A percentile compares a stretch with the other conserved stretches of the same genome.
Evolutionary conservation across 2,797 vertebrate genomes (phyloP).

Genomic region (Astyanax mexicanus): DNA sequence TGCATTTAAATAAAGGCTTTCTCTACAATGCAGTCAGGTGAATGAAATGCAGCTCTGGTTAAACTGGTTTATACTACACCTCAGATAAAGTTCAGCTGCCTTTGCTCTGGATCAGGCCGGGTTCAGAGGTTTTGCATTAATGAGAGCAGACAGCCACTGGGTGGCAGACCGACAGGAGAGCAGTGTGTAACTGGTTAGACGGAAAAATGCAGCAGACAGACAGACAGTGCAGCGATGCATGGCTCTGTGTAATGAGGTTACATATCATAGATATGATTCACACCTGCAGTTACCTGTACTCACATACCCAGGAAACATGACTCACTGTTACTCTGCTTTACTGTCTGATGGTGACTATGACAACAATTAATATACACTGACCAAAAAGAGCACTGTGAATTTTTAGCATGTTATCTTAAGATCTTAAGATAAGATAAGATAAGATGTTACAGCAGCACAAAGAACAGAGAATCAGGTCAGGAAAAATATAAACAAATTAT

Average conservation of each 20-base stretch:
- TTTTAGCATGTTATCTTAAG: neutral
- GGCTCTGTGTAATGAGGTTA: neutral
- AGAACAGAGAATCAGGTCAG: too few relatives aligned
- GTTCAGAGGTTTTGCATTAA: neutral
- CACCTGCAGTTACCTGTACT: neutral
- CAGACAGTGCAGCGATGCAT: neutral
- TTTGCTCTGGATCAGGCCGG: too few relatives aligned
- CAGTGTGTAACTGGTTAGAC: neutral
- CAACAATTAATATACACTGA: neutral
- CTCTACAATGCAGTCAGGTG: too few relatives aligned
- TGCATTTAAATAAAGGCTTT: too few relatives aligned
- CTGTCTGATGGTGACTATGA: neutral
- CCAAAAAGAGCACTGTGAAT: neutral
- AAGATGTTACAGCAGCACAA: too few relatives aligned
- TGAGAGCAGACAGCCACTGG: slow-evolving; percentile 13
- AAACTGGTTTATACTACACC: too few relatives aligned
- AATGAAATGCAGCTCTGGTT: too few relatives aligned
- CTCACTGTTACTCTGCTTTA: neutral
- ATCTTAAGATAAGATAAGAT: too few relatives aligned
- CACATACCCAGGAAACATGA: slow-evolving; percentile 11
- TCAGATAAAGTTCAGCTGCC: too few relatives aligned
- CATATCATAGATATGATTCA: neutral
- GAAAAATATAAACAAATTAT: too few relatives aligned
- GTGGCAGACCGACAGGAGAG: slow-evolving; percentile 28
- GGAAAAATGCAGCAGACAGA: neutral